These are phyloP conservation scores for Pecten maximus DNA, from an alignment of 2,888 invertebrate genomes.

Conservation along the genomic window DNA sequence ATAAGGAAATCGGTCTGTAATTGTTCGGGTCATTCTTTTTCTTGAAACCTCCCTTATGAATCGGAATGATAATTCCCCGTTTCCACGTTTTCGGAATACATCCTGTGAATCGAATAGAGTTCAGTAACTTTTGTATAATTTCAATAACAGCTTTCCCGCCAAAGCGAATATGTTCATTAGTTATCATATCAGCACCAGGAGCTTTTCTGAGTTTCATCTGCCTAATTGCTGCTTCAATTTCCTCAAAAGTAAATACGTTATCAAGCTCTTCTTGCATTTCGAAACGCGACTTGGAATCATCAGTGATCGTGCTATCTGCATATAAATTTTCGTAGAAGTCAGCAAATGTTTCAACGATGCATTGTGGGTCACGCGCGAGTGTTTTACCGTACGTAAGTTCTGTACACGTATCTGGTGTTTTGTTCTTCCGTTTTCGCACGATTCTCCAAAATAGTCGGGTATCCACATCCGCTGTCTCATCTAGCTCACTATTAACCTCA, in stretches of 20 bases:
- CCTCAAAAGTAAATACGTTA: background rate
- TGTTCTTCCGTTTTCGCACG: background rate
- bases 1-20: no score
- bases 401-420: background rate
- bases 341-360: background rate
- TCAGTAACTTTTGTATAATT: no score
- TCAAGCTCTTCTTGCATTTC: background rate
- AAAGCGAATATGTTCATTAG: no score
- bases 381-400: background rate
- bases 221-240: background rate
- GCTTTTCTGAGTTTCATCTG: no score
- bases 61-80: no score
- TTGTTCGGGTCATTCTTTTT: no score
- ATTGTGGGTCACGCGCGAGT: background rate
- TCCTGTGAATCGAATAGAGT: no score
- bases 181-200: no score
- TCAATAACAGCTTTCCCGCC: no score
- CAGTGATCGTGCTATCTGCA: background rate
- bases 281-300: no score
- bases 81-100: no score
- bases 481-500: background rate
- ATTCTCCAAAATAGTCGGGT: background rate
- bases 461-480: background rate
- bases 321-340: background rate
- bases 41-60: no score